phyloP scores from a whole-genome alignment of 2,888 invertebrate genomes.

The Drosophila acutilabella region DNA sequence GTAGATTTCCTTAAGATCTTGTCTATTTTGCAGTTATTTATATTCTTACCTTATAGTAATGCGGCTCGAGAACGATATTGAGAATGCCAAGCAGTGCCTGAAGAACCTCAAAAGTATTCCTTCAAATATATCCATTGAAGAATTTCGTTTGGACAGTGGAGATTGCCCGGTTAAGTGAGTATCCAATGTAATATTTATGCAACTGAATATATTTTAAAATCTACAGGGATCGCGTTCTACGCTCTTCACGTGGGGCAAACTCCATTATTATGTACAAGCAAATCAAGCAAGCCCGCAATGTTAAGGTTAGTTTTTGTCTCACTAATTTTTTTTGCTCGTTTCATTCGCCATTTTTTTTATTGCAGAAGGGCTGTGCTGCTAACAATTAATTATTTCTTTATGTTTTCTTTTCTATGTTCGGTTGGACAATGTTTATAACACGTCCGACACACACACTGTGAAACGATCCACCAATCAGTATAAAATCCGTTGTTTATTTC shows the following conservation, averaged over 20 bases:
- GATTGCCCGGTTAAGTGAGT: conserved; percentile 46
- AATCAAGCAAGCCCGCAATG: conserved; percentile 36
- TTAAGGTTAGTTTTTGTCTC: conserved; percentile 23
- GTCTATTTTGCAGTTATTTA: background rate
- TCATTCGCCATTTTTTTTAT: background rate
- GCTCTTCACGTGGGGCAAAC: conserved; percentile 27
- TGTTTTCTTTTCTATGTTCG: conserved; percentile 16
- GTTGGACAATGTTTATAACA: conserved; percentile 4
- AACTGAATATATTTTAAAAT: background rate
- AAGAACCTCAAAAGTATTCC: conserved; percentile 68
- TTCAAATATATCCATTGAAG: conserved; percentile 55
- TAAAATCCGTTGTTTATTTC: conserved; percentile 29
- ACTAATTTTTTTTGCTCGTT: background rate
- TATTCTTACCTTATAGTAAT: conserved; percentile 61
- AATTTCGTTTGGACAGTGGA: conserved; percentile 50
- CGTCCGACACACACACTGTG: conserved; percentile 1
- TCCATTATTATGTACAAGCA: conserved; percentile 37
- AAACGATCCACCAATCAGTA: conserved; percentile 6
- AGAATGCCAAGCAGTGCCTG: conserved; percentile 75
- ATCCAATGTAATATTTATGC: no score
- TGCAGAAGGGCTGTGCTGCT: conserved; percentile 7
- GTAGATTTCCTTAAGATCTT: conserved; percentile 54
- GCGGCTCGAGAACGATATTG: conserved; percentile 80
- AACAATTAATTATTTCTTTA: conserved; percentile 11
- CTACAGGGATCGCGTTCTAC: conserved; percentile 29